Evolutionary conservation across 2,888 invertebrate species (phyloP), one percentile per base, ranked within the genome.

Genomic region (Coenonympha glycerion): DNA sequence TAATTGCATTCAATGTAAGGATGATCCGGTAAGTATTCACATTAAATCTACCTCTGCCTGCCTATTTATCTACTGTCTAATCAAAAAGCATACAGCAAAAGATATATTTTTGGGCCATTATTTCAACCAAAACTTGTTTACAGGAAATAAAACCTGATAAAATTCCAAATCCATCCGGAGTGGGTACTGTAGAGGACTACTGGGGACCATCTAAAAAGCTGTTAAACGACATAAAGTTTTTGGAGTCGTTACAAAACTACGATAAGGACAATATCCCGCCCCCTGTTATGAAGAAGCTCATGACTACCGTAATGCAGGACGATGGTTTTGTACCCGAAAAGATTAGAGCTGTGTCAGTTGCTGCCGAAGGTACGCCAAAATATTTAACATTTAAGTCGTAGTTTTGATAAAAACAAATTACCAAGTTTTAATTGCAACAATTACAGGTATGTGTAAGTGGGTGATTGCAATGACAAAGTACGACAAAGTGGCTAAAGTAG

Each of bases 391-490:
- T 19, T 5, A 34, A n/a, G n/a, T n/a, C n/a, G 6, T n/a, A 31
- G 13, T 31, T 31, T 31, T 15, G 5, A 31, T n/a, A n/a, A n/a
- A n/a, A n/a, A n/a, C n/a, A n/a, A n/a, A n/a, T n/a, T n/a, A n/a
- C n/a, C n/a, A n/a, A n/a, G n/a, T n/a, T n/a, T n/a, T n/a, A n/a
- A n/a, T n/a, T n/a, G n/a, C n/a, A n/a, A n/a, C 3, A 5, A 39
- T 42, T 28, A 22, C 50, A 91, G 91, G 94, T 50, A 86, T 95
- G 65, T 97, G 97, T 72, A 93, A 94, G 67, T 99, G 98, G 98
- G 95, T 98, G 18, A 92, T 95, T 58, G 98, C 98, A 0, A 93
- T 99, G 79, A 95, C 96, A 1, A 95, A 96, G 66, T 99, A 98
- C 73, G 97, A 98, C 75, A 93, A 93, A 66, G 96, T 98, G 2